phyloP scores from a whole-genome alignment of 2,888 invertebrate species.

The Frankliniella intonsa region DNA sequence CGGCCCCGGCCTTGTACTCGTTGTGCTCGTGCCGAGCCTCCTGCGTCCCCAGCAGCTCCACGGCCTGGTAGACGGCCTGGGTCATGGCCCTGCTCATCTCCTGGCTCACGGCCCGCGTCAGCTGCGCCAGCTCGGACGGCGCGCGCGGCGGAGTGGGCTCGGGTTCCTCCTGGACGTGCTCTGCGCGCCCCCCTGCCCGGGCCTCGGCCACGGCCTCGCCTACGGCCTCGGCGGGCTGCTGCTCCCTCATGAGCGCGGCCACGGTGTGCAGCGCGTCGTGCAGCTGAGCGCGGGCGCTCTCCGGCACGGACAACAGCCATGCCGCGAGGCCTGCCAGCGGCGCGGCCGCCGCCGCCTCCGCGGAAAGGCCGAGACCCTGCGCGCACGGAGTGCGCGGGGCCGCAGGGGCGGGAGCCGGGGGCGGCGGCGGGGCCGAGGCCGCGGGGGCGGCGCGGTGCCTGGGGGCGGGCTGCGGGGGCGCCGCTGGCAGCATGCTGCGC shows the following conservation, averaged over 20 bases:
- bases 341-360: not conserved
- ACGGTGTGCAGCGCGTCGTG: constrained; percentile 15
- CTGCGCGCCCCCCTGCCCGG: not conserved
- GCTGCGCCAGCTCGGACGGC: too few relatives aligned
- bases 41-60: not conserved
- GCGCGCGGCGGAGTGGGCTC: too few relatives aligned
- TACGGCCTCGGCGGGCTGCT: not conserved
- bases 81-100: too few relatives aligned
- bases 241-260: not conserved
- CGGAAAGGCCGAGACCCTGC: not conserved
- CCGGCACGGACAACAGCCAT: not conserved
- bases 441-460: not conserved
- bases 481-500: not conserved
- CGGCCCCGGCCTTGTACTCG: too few relatives aligned
- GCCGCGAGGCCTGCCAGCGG: not conserved
- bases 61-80: not conserved
- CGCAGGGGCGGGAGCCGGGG: not conserved
- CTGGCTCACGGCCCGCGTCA: too few relatives aligned
- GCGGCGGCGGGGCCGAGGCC: not conserved
- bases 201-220: not conserved
- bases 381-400: too few relatives aligned
- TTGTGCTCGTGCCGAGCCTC: not conserved
- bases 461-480: not conserved
- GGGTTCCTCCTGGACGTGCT: too few relatives aligned
- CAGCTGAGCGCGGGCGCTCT: not conserved